These are phyloP conservation scores for Diorhabda elongata DNA, from an alignment of 1,140 invertebrate species.

Conservation along the genomic window DNA sequence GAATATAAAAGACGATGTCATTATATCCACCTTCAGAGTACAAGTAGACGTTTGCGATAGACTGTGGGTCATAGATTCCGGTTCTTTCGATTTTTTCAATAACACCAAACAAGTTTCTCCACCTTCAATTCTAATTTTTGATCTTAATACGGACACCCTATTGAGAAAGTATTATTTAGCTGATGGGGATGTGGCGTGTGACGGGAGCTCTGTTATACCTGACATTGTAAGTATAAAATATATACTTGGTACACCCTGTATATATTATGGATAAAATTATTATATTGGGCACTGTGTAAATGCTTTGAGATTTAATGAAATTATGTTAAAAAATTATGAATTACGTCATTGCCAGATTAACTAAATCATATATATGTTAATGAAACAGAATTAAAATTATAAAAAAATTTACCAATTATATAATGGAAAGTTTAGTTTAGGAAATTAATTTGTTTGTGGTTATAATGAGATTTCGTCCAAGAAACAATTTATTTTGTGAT, in stretches of 20 bases:
- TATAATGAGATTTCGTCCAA: no score
- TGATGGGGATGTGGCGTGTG: slow-evolving; percentile 56
- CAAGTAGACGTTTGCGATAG: slow-evolving; percentile 68
- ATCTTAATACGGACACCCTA: slow-evolving; percentile 67
- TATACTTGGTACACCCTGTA: not conserved
- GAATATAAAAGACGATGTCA: slow-evolving; percentile 41
- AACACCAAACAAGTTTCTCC: slow-evolving; percentile 57
- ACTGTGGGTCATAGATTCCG: slow-evolving; percentile 72
- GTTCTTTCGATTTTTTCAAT: slow-evolving; percentile 65
- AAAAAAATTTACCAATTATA: no score
- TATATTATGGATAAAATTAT: not conserved
- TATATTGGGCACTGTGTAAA: not conserved
- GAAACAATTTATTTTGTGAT: no score
- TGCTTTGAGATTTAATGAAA: not conserved
- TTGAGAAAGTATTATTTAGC: slow-evolving; percentile 62
- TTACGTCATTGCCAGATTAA: not conserved
- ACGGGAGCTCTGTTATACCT: slow-evolving; percentile 65
- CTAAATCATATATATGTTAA: not conserved
- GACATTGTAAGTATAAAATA: slow-evolving; percentile 50
- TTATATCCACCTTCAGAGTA: slow-evolving; percentile 54
- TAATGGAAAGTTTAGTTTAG: no score
- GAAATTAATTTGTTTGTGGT: no score
- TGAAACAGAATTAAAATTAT: no score
- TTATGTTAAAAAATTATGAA: not conserved
- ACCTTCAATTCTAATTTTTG: slow-evolving; percentile 65